Evolutionary conservation across 2,888 invertebrate species (phyloP).

Genomic region (Atherix ibis): DNA sequence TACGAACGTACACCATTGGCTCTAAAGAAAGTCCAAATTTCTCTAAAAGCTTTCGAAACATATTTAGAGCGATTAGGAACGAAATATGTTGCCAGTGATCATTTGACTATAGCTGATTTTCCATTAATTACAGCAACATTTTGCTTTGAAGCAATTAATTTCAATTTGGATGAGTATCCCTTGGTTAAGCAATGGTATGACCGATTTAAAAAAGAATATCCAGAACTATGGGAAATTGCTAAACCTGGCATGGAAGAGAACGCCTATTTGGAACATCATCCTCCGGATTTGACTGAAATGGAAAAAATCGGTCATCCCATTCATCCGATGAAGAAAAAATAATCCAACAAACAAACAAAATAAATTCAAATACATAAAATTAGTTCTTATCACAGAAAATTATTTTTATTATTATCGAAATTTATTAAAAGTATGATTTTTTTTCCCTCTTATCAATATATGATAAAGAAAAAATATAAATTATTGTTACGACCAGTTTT

Average conservation of each 20-base stretch:
- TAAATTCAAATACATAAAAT: too few species aligned
- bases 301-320: slow-evolving; percentile 51
- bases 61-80: slow-evolving; percentile 41
- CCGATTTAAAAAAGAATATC: slow-evolving; percentile 43
- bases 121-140: slow-evolving; percentile 48
- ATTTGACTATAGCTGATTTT: slow-evolving; percentile 53
- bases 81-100: slow-evolving; percentile 43
- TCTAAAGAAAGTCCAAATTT: slow-evolving; percentile 45
- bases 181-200: slow-evolving; percentile 44
- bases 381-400: too few species aligned
- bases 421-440: too few species aligned
- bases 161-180: slow-evolving; percentile 40
- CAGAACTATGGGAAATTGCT: slow-evolving; percentile 48
- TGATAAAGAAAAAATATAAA: too few species aligned
- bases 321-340: slow-evolving; percentile 4
- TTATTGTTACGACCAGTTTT: too few species aligned
- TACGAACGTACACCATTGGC: slow-evolving; percentile 45
- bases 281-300: slow-evolving; percentile 46
- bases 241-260: slow-evolving; percentile 46
- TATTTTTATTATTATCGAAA: too few species aligned
- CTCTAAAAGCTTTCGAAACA: slow-evolving; percentile 43
- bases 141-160: slow-evolving; percentile 47
- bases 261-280: slow-evolving; percentile 42
- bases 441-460: too few species aligned
- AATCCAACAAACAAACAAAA: too few species aligned